These are phyloP conservation scores for Protonibea diacanthus DNA, from an alignment of 2,797 vertebrate genomes.

Conservation along the genomic window DNA sequence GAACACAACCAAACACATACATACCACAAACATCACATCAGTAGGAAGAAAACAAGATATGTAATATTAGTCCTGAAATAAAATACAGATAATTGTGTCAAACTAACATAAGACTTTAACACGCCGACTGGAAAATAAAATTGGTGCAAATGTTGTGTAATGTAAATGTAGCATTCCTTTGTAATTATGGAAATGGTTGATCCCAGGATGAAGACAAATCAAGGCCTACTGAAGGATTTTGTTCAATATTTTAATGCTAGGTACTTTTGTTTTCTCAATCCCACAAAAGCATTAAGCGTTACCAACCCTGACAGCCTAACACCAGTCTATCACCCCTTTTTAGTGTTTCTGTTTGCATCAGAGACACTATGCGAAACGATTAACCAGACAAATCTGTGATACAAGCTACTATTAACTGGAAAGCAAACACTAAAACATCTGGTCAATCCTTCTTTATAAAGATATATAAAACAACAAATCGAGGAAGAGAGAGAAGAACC, in stretches of 20 bases:
- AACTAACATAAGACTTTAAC: background rate
- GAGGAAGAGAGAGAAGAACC: background rate
- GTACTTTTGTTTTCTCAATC: no score
- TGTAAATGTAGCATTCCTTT: background rate
- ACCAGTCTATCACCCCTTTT: background rate
- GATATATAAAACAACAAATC: background rate
- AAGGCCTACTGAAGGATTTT: background rate
- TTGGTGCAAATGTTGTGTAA: background rate
- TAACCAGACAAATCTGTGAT: background rate
- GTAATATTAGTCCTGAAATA: background rate
- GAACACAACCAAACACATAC: slow-evolving; percentile 32
- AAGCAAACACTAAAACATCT: background rate
- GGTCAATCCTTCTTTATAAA: background rate
- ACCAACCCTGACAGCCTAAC: background rate
- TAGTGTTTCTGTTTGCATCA: background rate
- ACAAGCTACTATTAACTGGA: background rate
- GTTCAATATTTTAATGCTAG: background rate
- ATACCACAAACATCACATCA: slow-evolving; percentile 7
- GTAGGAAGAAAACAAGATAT: background rate
- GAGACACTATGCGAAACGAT: slow-evolving; percentile 1
- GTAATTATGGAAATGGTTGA: background rate
- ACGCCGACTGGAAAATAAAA: background rate
- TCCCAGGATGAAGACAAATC: background rate
- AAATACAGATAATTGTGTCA: background rate
- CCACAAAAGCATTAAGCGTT: no score